A percentile compares a stretch with the other conserved stretches of the same genome.
phyloP scores from a whole-genome alignment of 2,797 vertebrate genomes.

The Pseudochirops cupreus region DNA sequence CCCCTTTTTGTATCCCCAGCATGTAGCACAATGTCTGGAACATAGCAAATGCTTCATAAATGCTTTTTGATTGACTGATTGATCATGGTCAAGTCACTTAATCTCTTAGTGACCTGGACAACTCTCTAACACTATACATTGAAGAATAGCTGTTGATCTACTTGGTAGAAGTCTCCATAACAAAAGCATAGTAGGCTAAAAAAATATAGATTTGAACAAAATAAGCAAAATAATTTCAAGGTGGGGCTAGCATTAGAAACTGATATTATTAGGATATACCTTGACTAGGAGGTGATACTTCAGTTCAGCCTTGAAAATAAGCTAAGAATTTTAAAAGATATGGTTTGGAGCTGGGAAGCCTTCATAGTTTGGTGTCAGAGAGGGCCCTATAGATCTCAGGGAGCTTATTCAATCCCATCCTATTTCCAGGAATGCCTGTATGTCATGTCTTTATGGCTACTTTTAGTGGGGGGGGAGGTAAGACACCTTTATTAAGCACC shows the following conservation, averaged over 20 bases:
- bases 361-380: not conserved
- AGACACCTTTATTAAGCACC: not conserved
- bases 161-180: not conserved
- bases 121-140: not conserved
- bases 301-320: not conserved
- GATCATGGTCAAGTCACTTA: not conserved
- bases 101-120: not conserved
- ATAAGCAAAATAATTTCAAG: not conserved
- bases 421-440: not conserved
- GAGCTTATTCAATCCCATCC: not conserved
- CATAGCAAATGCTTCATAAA: not conserved
- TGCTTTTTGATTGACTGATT: not conserved
- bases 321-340: not conserved
- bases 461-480: no score
- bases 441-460: not conserved
- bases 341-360: not conserved
- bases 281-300: not conserved
- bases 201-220: not conserved
- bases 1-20: not conserved
- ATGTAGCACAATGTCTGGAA: not conserved
- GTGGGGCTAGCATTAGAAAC: not conserved
- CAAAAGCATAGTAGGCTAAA: not conserved
- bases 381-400: not conserved
- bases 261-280: not conserved
- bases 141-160: not conserved